Base-by-base conservation (phyloP, 2,113 vertebrate species). In the Sarotherodon lohbergeri region DNA sequence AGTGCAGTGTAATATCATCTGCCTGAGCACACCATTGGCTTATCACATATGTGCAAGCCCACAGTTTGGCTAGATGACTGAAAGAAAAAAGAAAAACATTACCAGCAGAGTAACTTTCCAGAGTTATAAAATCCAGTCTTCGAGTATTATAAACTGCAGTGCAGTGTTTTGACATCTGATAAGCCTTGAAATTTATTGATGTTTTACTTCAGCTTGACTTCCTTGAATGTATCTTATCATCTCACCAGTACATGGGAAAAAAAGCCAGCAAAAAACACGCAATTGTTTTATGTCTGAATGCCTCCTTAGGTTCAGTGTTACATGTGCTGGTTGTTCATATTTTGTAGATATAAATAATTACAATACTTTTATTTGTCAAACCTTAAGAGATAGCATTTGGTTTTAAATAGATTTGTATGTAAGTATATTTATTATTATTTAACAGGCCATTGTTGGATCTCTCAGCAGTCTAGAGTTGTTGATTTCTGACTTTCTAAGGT, bases 171-270 rank as follows among this genome's bases (percentile, higher is more conserved):
- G 71, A 78, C 71, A 78, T 50, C 43, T 2, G 71, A 76, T 76
- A 76, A 48, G 71, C 71, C 43, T 32, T 19, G 16, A 78, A 78
- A 78, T 78, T 50, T 32, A 78, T 78, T 78, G 71, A 78, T 78
- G 71, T 32, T 78, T 48, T 48, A 76, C 24, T 76, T 76, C 16
- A 19, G 71, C 43, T 76, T 78, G 73, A 78, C 78, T 34, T 54
- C 73, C 46, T 78, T 78, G 46, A 80, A 80, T 54, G 52, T 16
- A 43, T 57, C 22, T 24, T 43, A 57, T 81, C 22, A 81, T 24
- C 54, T 43, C 14, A 81, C 3, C 54, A 59, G 9, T 29, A n/a
- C 22, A 32, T n/a, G 16, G 9, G 17, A 1, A 19, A 19, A 46
- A 46, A 73, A 73, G 13, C 5, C 16, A 63, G 16, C 14, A 29